phyloP scores from a whole-genome alignment of 1,140 invertebrate species.

The Lanistes nyassanus region DNA sequence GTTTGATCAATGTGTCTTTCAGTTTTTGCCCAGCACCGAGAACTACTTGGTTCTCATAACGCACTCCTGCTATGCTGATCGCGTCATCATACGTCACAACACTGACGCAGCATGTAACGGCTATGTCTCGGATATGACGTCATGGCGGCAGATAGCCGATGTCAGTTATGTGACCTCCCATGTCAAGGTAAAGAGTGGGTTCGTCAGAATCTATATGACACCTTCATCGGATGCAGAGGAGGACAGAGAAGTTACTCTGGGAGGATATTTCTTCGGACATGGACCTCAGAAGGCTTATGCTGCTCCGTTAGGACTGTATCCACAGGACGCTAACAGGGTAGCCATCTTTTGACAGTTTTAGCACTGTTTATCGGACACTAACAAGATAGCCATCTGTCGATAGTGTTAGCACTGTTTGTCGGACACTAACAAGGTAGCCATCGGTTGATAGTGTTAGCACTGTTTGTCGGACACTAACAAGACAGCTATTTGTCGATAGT shows the following conservation, averaged over 20 bases:
- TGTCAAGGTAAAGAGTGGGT: slow-evolving; percentile 3
- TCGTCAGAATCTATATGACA: slow-evolving; percentile 2
- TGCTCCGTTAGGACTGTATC: slow-evolving; percentile 4
- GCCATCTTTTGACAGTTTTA: no score
- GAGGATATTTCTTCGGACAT: slow-evolving; percentile 19
- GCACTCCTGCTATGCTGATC: slow-evolving; percentile 14
- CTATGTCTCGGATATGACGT: not conserved
- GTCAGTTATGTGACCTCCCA: slow-evolving; percentile 14
- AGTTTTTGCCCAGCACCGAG: not conserved
- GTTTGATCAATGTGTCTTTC: no score
- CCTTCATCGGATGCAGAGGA: not conserved
- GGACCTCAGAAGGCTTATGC: slow-evolving; percentile 16
- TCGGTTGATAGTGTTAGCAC: no score
- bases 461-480: no score
- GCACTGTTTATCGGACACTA: no score
- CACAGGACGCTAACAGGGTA: no score
- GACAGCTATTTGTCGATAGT: no score
- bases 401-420: no score
- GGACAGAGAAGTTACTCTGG: not conserved
- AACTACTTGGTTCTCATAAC: slow-evolving; percentile 22
- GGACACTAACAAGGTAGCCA: no score
- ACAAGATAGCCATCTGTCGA: no score
- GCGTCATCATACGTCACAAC: slow-evolving; percentile 1
- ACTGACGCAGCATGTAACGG: not conserved
- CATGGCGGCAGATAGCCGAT: slow-evolving; percentile 3